Evolutionary conservation across 1,140 invertebrate species (phyloP).

Genomic region (Colletes gigas): DNA sequence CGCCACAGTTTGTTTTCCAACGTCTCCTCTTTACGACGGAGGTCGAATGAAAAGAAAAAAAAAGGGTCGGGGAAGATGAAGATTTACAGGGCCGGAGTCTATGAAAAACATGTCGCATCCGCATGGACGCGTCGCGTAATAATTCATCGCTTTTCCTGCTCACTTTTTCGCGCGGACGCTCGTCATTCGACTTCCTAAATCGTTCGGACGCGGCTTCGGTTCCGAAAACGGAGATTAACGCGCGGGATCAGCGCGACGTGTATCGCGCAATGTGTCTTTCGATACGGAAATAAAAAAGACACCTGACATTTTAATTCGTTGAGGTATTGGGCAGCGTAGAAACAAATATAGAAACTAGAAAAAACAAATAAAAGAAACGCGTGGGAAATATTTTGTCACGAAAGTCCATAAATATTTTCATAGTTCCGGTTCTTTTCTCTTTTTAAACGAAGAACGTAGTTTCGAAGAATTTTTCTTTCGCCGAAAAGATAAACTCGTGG

Average conservation of each 20-base stretch:
- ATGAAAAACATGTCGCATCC: conserved; percentile 11
- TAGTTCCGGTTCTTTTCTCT: too few species aligned
- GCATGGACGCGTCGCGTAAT: conserved; percentile 9
- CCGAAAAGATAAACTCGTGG: neutral
- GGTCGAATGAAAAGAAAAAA: neutral
- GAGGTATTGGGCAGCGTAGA: too few species aligned
- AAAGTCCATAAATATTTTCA: too few species aligned
- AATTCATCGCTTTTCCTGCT: conserved; percentile 17
- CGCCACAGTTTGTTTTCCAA: neutral
- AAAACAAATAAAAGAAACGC: too few species aligned
- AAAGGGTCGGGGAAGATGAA: neutral
- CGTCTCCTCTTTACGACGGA: neutral
- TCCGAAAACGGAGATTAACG: conserved; percentile 14
- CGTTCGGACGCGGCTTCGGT: neutral
- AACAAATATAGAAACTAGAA: too few species aligned
- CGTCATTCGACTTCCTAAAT: neutral
- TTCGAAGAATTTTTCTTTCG: neutral
- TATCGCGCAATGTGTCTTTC: neutral
- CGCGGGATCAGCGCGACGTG: neutral
- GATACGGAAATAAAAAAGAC: neutral
- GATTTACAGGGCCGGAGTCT: conserved; percentile 1
- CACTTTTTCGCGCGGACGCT: conserved; percentile 10
- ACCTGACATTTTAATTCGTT: neutral
- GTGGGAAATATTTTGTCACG: too few species aligned
- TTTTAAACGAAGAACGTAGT: too few species aligned